These are phyloP conservation scores for Paratrypauchen microcephalus DNA, from an alignment of 2,797 vertebrate species.

Conservation along the genomic window DNA sequence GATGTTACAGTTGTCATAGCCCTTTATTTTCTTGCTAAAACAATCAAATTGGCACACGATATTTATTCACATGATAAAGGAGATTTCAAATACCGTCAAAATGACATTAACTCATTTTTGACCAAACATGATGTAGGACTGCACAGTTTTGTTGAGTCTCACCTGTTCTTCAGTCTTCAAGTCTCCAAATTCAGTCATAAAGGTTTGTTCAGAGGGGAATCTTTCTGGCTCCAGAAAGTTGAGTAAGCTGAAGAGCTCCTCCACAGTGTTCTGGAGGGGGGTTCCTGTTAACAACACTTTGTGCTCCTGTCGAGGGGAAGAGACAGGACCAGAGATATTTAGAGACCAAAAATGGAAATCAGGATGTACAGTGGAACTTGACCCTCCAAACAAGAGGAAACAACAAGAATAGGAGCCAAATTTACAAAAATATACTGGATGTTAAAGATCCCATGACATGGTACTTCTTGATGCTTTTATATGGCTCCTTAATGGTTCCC, in stretches of 20 bases:
- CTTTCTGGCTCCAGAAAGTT: conserved; percentile 94
- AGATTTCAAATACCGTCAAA: no score
- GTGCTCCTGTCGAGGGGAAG: conserved; percentile 81
- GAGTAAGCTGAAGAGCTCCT: conserved; percentile 93
- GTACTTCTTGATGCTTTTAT: no score
- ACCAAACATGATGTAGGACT: no score
- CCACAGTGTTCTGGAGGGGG: conserved; percentile 94
- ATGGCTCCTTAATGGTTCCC: no score
- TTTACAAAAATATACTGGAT: conserved; percentile 50
- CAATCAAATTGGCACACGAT: no score
- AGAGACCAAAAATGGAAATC: conserved; percentile 36
- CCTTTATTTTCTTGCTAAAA: no score
- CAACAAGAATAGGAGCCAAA: conserved; percentile 4
- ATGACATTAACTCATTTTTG: no score
- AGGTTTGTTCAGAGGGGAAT: conserved; percentile 92
- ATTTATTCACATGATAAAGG: no score
- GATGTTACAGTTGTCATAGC: no score
- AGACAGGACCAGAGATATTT: conserved; percentile 25
- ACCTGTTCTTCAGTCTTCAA: conserved; percentile 98
- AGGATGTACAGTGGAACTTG: conserved; percentile 26
- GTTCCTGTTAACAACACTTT: conserved; percentile 95
- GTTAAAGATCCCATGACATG: no score
- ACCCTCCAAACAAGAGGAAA: conserved; percentile 9
- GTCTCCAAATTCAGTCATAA: conserved; percentile 93
- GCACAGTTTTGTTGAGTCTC: not conserved